Conservation (phyloP, 1,140 invertebrate genomes). For the Trichogramma pretiosum region DNA sequence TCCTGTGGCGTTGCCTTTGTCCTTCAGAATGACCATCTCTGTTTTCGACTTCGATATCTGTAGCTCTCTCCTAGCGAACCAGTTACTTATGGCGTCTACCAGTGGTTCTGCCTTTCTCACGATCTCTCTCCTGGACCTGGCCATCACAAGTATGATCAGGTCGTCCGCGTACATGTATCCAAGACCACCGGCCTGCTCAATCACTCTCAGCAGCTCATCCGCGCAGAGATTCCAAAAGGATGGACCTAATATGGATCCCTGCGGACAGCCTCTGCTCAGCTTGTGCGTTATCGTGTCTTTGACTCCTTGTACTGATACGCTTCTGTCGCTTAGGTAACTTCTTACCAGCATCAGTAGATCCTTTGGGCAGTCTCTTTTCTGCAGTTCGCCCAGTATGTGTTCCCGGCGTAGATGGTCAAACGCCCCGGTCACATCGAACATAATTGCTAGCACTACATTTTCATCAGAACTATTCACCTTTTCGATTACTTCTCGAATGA, state of each 20-base stretch:
- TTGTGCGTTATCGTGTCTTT: conserved; percentile 1
- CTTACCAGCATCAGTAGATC: not conserved
- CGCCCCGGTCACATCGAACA: conserved; percentile 8
- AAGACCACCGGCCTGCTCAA: not conserved
- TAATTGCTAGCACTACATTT: not conserved
- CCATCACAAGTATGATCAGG: not conserved
- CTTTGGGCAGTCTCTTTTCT: not conserved
- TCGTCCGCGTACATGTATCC: not conserved
- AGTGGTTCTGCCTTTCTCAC: not conserved
- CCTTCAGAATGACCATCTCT: not conserved
- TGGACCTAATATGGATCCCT: conserved; percentile 22
- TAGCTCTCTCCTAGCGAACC: not conserved
- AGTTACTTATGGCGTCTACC: not conserved
- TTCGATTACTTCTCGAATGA: no score
- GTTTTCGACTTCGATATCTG: not conserved
- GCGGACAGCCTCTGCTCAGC: conserved; percentile 21
- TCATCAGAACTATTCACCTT: no score
- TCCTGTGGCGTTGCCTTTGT: no score
- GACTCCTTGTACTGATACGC: not conserved
- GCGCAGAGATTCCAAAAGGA: conserved; percentile 18
- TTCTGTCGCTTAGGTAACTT: not conserved
- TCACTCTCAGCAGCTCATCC: conserved; percentile 5
- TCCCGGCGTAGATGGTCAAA: not conserved
- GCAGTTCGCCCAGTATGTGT: not conserved
- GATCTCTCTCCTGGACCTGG: not conserved